phyloP scores from a whole-genome alignment of 1,140 invertebrate species.

The Cherax destructor region DNA sequence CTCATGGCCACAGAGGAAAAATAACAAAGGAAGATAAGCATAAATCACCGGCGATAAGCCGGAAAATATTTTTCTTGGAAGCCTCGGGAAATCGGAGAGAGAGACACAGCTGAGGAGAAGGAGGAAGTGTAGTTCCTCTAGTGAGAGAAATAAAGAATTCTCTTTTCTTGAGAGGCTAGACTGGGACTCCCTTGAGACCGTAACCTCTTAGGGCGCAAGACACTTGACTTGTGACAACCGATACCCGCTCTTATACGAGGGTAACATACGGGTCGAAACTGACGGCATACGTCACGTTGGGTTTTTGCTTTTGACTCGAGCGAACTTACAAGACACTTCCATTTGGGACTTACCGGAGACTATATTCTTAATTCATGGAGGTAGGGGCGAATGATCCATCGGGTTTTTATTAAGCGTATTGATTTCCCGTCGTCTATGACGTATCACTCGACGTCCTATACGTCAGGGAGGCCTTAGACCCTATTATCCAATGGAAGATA shows the following conservation, averaged over 20 bases:
- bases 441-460: background rate
- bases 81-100: no score
- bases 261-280: background rate
- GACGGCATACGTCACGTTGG: background rate
- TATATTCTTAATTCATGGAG: background rate
- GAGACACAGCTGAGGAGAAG: no score
- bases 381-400: background rate
- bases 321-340: background rate
- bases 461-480: background rate
- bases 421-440: background rate
- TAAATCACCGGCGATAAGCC: background rate
- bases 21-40: background rate
- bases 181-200: background rate
- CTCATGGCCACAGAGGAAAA: no score
- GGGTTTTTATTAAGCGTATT: background rate
- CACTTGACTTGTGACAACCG: background rate
- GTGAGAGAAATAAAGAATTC: background rate
- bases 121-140: background rate
- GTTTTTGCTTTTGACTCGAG: background rate
- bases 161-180: background rate
- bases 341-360: background rate
- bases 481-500: no score
- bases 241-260: background rate
- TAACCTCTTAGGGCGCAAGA: background rate
- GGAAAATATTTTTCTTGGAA: no score